A percentile compares a stretch with the other conserved stretches of the same genome.
Evolutionary conservation across 2,888 invertebrate genomes (phyloP).

Genomic region (Girardia tigrina): DNA sequence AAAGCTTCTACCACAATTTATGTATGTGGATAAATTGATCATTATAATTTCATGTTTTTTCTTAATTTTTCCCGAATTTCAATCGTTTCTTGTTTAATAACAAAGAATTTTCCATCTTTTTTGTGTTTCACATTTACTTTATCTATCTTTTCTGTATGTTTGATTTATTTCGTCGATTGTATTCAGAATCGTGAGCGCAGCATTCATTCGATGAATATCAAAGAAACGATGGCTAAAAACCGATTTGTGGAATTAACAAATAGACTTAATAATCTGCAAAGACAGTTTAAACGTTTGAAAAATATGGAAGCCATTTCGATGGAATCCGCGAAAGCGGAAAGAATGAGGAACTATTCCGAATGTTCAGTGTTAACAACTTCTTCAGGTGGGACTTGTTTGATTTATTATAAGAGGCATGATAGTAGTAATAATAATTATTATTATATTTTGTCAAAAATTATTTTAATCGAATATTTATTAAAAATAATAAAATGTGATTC

Average conservation of each 20-base stretch:
- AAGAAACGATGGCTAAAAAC: slow-evolving; percentile 15
- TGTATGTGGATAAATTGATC: background rate
- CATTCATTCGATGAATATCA: slow-evolving; percentile 15
- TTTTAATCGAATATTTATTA: background rate
- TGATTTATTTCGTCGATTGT: background rate
- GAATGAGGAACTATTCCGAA: slow-evolving; percentile 30
- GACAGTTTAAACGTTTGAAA: slow-evolving; percentile 1
- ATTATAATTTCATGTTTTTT: background rate
- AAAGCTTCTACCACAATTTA: slow-evolving; percentile 30
- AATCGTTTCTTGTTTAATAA: no score
- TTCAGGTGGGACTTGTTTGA: slow-evolving; percentile 19
- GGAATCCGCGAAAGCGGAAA: slow-evolving; percentile 12
- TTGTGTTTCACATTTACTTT: background rate
- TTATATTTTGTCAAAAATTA: background rate
- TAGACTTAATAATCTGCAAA: background rate
- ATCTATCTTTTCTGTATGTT: background rate
- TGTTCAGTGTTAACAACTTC: slow-evolving; percentile 32
- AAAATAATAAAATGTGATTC: background rate
- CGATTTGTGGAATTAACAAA: slow-evolving; percentile 5
- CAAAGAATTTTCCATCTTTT: no score
- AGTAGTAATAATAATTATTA: background rate
- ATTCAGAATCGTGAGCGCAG: slow-evolving; percentile 13
- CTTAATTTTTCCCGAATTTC: no score
- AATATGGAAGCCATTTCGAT: slow-evolving; percentile 5
- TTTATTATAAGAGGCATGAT: background rate